Base-by-base conservation (phyloP, 1,140 invertebrate species). In the Acarapis woodi region DNA sequence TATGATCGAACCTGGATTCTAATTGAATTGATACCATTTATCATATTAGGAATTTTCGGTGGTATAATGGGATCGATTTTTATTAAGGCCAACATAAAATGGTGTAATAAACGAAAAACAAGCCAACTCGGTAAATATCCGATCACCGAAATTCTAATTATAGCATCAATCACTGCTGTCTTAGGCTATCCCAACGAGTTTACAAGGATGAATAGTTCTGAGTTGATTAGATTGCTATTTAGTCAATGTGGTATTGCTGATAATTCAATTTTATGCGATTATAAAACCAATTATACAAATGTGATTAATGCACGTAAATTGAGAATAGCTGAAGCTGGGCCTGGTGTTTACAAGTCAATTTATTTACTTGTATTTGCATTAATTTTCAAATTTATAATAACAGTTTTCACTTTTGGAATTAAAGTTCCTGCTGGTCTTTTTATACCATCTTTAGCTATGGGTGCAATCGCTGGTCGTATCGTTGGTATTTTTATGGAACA, bases 1-100 rank as follows among this genome's bases (percentile, higher is more conserved):
- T 97, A 96, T 57, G 87, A 77, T 55, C 87, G 90, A 56, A 83
- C 85, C 0, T 99, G 90, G 88, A 87, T 93, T 53, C 87, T 96
- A 51, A 82, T 96, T 47, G 93, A 99, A 58, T 62, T 99, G 3
- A 70, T 97, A 47, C 85, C 88, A 1, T 99, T 99, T 53, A 72
- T 93, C 16, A 66, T 83, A 25, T 63, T 99, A 2, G 93, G 93
- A 46, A 76, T 90, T 41, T 75, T 96, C 54, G 90, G 90, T 37
- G 85, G 87, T 25, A 60, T 87, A n/a, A 83, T 94, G 52, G 93
- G 87, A 19, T 75, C 80, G 14, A 61, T 93, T 37, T 99, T 99
- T 51, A 97, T 96, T 47, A 85, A 80, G 57, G 74, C 72, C 2
- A 97, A 97, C 58, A 68, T 94, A 38, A 74, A 71, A 55, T 94